Percentiles rank a stretch among this genome's conserved stretches.
These are phyloP conservation scores for Apocrypta bakeri DNA, from an alignment of 1,140 invertebrate genomes.

Conservation along the genomic window DNA sequence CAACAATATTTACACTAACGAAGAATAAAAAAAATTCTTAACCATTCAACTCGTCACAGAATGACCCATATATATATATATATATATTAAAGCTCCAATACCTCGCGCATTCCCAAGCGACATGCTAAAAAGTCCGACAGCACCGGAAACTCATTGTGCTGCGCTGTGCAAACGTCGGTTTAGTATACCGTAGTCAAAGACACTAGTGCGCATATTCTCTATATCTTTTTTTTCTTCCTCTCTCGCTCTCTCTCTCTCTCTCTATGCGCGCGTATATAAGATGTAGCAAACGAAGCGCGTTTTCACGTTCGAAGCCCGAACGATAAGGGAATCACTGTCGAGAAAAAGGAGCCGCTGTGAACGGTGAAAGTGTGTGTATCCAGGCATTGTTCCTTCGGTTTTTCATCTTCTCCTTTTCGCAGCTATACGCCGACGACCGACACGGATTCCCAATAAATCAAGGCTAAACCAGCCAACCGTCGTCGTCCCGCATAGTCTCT, in stretches of 20 bases:
- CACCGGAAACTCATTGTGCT: background rate
- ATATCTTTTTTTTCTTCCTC: no score
- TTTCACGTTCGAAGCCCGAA: background rate
- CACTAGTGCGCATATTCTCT: no score
- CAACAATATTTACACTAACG: no score
- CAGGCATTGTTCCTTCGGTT: conserved; percentile 52
- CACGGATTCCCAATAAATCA: conserved; percentile 45
- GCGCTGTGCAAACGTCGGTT: no score
- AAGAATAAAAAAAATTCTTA: no score
- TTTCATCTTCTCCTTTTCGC: conserved; percentile 18
- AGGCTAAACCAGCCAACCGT: conserved; percentile 30
- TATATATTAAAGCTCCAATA: no score
- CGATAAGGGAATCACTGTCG: background rate
- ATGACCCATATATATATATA: no score
- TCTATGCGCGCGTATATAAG: no score
- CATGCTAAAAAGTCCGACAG: background rate
- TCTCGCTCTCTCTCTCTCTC: no score
- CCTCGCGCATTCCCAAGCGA: background rate
- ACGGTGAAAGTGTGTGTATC: conserved; percentile 33
- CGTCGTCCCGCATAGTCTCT: background rate
- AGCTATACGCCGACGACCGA: background rate
- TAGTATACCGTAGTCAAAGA: no score
- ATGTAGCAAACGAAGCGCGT: background rate
- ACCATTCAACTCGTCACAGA: no score
- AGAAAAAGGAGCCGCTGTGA: no score